Percentiles rank a stretch among this genome's conserved stretches.
Conservation (phyloP, 2,797 vertebrate genomes). For the Eulemur rubriventer region DNA sequence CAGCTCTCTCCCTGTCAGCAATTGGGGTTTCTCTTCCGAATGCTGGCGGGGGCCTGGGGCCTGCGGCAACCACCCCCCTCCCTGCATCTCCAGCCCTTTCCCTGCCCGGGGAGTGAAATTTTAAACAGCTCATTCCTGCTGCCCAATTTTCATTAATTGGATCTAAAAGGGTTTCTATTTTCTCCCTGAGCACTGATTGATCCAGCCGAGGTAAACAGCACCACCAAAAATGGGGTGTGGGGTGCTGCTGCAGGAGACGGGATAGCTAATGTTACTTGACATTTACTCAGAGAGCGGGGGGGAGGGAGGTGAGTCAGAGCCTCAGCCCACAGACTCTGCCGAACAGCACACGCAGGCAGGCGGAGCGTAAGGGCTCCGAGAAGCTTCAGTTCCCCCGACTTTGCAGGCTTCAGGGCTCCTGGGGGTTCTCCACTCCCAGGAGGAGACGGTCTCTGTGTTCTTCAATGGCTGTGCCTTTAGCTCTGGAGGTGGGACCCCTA, state of each 20-base stretch:
- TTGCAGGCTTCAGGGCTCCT: background rate
- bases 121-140: background rate
- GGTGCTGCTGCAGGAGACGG: constrained; percentile 11
- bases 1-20: background rate
- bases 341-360: constrained; percentile 46
- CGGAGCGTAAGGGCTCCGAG: background rate
- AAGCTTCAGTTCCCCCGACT: background rate
- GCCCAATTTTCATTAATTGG: constrained; percentile 62
- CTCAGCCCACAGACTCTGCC: constrained; percentile 60
- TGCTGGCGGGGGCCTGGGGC: background rate
- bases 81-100: background rate
- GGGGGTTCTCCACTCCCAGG: background rate
- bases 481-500: background rate
- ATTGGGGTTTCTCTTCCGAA: background rate
- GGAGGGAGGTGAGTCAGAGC: constrained; percentile 57
- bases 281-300: constrained; percentile 75
- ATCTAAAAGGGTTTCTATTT: constrained; percentile 67
- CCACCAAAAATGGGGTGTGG: constrained; percentile 50
- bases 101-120: background rate
- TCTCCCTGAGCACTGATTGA: constrained; percentile 69
- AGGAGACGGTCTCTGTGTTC: background rate
- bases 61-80: too few species aligned
- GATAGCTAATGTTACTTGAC: constrained; percentile 75
- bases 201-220: constrained; percentile 74
- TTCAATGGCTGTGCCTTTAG: background rate